These are phyloP conservation scores for Caenorhabditis sinica DNA, from an alignment of 2,888 invertebrate species.

Conservation along the genomic window DNA sequence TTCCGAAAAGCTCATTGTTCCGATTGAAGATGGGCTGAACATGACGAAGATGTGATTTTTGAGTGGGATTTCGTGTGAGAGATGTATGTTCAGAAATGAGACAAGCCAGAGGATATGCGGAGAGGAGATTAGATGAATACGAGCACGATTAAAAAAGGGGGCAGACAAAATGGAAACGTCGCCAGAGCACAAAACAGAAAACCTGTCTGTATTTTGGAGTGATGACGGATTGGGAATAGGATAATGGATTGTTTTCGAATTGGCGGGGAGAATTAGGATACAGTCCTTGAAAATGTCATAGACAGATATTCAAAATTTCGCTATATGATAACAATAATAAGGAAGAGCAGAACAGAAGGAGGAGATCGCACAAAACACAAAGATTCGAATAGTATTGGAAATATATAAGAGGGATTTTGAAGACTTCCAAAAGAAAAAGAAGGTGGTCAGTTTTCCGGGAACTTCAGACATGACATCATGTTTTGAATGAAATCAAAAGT, in stretches of 20 bases:
- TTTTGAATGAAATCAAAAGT: no score
- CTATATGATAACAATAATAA: not conserved
- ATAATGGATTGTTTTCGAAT: slow-evolving; percentile 18
- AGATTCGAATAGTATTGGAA: slow-evolving; percentile 1
- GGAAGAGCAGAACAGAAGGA: not conserved
- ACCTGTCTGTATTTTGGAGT: slow-evolving; percentile 19
- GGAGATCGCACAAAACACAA: slow-evolving; percentile 4
- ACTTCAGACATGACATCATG: no score
- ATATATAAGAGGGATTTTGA: not conserved
- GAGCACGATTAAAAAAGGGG: slow-evolving; percentile 32
- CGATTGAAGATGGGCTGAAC: slow-evolving; percentile 2
- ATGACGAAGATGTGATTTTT: slow-evolving; percentile 7
- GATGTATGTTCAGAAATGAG: not conserved
- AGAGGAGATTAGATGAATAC: slow-evolving; percentile 42
- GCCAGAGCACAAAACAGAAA: slow-evolving; percentile 52
- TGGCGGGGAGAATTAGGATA: not conserved
- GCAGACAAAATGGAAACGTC: slow-evolving; percentile 12
- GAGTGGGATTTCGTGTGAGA: slow-evolving; percentile 1
- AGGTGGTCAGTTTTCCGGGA: not conserved
- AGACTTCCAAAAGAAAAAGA: not conserved
- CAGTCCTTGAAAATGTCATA: not conserved
- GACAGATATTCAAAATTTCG: not conserved
- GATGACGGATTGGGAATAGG: slow-evolving; percentile 21
- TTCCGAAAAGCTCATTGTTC: slow-evolving; percentile 50
- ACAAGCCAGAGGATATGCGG: not conserved